Evolutionary conservation across 92 coral and sea anemone genomes (phyloP).

Genomic region (Siderastrea radians): DNA sequence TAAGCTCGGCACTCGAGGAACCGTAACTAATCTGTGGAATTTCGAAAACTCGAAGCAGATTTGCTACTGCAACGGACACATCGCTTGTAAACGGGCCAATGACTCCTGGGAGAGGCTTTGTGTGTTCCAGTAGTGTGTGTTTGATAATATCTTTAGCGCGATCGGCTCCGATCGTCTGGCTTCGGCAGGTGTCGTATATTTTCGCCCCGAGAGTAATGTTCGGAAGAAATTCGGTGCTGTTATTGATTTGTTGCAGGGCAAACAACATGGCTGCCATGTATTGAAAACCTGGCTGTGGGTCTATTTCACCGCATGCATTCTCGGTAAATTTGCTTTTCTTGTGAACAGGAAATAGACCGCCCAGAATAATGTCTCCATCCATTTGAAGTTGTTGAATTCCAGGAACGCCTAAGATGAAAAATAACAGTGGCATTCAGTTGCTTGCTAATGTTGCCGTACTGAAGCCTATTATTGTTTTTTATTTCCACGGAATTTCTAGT

Average conservation of each 20-base stretch:
- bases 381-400: conserved; percentile 46
- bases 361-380: conserved; percentile 85
- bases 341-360: conserved; percentile 93
- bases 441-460: neutral
- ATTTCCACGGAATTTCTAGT: neutral
- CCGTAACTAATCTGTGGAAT: conserved; percentile 97
- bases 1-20: conserved; percentile 91
- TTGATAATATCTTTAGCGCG: conserved; percentile 91
- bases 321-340: conserved; percentile 76
- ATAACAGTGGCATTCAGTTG: neutral
- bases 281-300: conserved; percentile 92
- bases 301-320: conserved; percentile 85
- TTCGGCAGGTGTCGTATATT: conserved; percentile 98
- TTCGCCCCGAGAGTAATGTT: conserved; percentile 85
- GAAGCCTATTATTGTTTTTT: neutral
- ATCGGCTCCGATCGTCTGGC: conserved; percentile 96
- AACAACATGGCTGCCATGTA: conserved; percentile 93
- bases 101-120: conserved; percentile 77
- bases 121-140: conserved; percentile 63
- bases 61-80: conserved; percentile 95
- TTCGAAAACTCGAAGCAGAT: conserved; percentile 90
- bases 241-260: conserved; percentile 90
- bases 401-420: conserved; percentile 4
- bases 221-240: conserved; percentile 80
- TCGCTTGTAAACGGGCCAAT: conserved; percentile 93